Base-by-base conservation (phyloP, 2,797 vertebrate genomes). In the Spinibarbus caldwelli region DNA sequence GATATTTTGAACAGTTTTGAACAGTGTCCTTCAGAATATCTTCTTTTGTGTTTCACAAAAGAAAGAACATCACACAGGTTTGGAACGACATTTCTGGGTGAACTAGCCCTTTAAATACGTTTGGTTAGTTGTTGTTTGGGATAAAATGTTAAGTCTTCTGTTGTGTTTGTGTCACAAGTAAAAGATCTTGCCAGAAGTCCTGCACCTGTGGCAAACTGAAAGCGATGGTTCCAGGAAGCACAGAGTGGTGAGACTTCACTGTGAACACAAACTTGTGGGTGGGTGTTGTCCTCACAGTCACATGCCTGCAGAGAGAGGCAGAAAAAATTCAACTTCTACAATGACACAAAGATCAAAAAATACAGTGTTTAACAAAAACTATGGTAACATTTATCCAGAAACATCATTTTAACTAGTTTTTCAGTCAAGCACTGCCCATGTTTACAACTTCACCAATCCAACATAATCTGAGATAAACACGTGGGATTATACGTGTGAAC, bases 141-240 rank as follows among this genome's bases (percentile, higher is more conserved):
- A 29, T 68, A 36, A n/a, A 15, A 76, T 76, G 29, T 36, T 41
- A 5, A 59, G 36, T 43, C 49, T 52, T 29, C 21, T 72, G 26
- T 6, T 75, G 26, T 72, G 21, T 64, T 43, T 36, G 9, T 78
- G 66, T 47, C 31, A 59, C 10, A 70, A 43, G 89, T 78, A n/a
- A 59, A 36, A 83, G 41, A 57, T 68, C 11, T 71, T 78, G 75
- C 34, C 36, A 19, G 77, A 9, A 5, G 59, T 66, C 11, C 45
- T 73, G 94, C 67, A 99, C 98, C 97, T 99, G 98, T 0, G 97
- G 97, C 91, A 99, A 93, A 91, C 98, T 99, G 96, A 99, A 99
- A 4, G 97, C 98, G 0, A 99, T 96, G 90, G 92, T 96, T 84
- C 97, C 97, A 6, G 97, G 94, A 34, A 97, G 90, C 71, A 99